Base-by-base conservation (phyloP, 2,888 invertebrate genomes). In the Ophion obscuratus region DNA sequence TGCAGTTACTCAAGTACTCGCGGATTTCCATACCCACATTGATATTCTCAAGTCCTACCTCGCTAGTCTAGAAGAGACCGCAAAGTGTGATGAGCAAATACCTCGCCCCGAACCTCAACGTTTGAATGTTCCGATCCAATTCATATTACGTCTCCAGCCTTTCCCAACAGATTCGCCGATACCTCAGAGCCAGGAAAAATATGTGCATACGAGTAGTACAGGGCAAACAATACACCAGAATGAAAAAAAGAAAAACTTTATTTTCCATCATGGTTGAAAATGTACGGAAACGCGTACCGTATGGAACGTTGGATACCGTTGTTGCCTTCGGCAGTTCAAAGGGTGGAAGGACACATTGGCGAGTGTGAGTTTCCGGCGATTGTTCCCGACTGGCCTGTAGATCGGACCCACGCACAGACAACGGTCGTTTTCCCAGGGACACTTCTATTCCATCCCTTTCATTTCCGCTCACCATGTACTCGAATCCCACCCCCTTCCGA, bases 361-460 rank as follows among this genome's bases (percentile, higher is more conserved):
- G 36, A 27, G 73, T 67, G 67, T 67, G 62, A 47, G 66, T 81
- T 71, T 74, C 67, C 31, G 31, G 66, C 40, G 44, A 81, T 74
- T 61, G 74, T 75, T 81, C 67, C 74, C 67, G 68, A 59, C 74
- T 68, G 61, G 59, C 44, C 61, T 20, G 68, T 31, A 61, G 27
- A 61, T 75, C 31, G 67, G 47, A 62, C 68, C 59, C 68, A 53
- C 53, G 59, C 61, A 67, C 47, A 31, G 67, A 66, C 77, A 81
- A 81, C 47, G 47, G 67, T 81, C 74, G 74, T 70, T 83, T 66
- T 81, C 73, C 27, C 57, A 67, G 36, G 44, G 24, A 61, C 53
- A 59, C 71, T 82, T 81, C 53, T 47, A 36, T 66, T 62, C 74
- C 47, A 31, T 27, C 27, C 17, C 64, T 2, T 20, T n/a, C 24